Evolutionary conservation across 2,888 invertebrate genomes (phyloP).

Genomic region (Octodonta nipae): DNA sequence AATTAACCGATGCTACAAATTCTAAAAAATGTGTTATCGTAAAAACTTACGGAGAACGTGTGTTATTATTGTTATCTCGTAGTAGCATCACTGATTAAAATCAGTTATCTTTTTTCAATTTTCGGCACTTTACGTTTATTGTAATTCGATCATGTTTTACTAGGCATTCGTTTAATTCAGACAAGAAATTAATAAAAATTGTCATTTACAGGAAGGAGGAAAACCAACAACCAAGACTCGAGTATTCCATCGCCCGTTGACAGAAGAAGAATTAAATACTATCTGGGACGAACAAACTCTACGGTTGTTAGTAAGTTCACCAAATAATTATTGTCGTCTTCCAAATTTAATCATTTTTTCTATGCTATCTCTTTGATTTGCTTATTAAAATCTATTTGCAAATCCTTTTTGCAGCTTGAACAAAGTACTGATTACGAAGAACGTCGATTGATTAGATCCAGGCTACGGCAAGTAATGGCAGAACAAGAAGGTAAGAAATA

Average conservation of each 20-base stretch:
- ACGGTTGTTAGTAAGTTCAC: slow-evolving; percentile 49
- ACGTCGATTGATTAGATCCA: slow-evolving; percentile 64
- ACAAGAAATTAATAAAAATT: slow-evolving; percentile 4
- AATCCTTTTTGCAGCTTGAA: slow-evolving; percentile 55
- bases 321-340: background rate
- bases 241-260: slow-evolving; percentile 35
- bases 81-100: too few species aligned
- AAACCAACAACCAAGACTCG: slow-evolving; percentile 29
- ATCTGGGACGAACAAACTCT: slow-evolving; percentile 67
- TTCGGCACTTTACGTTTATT: too few species aligned
- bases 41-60: too few species aligned
- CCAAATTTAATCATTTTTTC: background rate
- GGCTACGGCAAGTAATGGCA: slow-evolving; percentile 72
- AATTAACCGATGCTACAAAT: too few species aligned
- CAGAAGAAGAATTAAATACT: slow-evolving; percentile 51
- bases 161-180: too few species aligned
- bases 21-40: too few species aligned
- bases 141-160: too few species aligned
- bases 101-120: too few species aligned
- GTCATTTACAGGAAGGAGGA: slow-evolving; percentile 28
- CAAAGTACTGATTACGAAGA: slow-evolving; percentile 78
- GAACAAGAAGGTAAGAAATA: slow-evolving; percentile 63
- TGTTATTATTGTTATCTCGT: too few species aligned
- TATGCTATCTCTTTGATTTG: too few species aligned
- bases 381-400: too few species aligned